Conservation (phyloP, 2,888 invertebrate species). For the Himalopsyche tibetana region DNA sequence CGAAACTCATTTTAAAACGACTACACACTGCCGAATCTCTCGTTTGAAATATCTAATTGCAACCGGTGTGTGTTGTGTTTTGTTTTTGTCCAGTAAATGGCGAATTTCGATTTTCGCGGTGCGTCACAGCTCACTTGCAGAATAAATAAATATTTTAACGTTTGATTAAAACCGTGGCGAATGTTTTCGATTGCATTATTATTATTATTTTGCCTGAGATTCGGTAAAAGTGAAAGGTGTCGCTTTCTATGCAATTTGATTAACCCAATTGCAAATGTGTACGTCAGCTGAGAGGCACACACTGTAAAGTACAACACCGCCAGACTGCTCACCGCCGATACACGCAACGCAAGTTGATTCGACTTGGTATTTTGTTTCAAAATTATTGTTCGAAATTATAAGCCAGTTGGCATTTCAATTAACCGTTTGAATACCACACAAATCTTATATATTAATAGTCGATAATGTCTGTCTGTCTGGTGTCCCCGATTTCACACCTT, state of each 20-base stretch:
- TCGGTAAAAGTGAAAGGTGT: constrained; percentile 40
- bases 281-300: neutral
- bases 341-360: neutral
- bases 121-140: constrained; percentile 11
- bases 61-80: neutral
- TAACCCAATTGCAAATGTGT: constrained; percentile 36
- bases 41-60: too few species aligned
- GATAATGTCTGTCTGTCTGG: too few species aligned
- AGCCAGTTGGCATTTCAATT: too few species aligned
- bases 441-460: too few species aligned
- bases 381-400: too few species aligned
- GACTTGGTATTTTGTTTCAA: too few species aligned
- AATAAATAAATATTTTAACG: constrained; percentile 36
- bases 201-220: constrained; percentile 6
- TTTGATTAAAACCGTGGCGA: constrained; percentile 2
- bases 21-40: too few species aligned
- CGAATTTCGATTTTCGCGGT: neutral
- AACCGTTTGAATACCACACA: too few species aligned
- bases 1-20: too few species aligned
- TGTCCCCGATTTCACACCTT: too few species aligned
- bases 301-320: neutral
- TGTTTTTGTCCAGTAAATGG: neutral
- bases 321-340: neutral
- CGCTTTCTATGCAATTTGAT: constrained; percentile 43
- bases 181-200: constrained; percentile 28